Evolutionary conservation across 2,888 invertebrate species (phyloP).

Genomic region (Leptogaster cylindrica): DNA sequence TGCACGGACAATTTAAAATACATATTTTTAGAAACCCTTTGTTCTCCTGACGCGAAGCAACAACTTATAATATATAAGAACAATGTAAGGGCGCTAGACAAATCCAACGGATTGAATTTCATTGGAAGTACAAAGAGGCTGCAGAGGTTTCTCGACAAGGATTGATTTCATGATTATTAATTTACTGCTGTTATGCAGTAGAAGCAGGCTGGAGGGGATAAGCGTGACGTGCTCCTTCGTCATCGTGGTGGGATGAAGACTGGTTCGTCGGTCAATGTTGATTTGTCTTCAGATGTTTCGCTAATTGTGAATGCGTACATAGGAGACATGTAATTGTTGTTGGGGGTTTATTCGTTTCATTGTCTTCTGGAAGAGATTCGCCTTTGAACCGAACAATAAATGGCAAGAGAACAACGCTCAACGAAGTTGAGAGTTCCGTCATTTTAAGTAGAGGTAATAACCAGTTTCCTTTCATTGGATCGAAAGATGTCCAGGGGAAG

Average conservation of each 20-base stretch:
- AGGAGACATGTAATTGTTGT: not conserved
- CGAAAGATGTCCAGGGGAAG: not conserved
- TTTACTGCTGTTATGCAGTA: no score
- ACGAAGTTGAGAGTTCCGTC: conserved; percentile 6
- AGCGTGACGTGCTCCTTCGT: no score
- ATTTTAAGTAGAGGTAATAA: conserved; percentile 9
- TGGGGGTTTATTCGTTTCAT: not conserved
- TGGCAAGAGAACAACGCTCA: conserved; percentile 9
- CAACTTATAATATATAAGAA: no score
- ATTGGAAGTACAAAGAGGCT: not conserved
- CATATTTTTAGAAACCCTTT: not conserved
- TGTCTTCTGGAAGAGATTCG: conserved; percentile 3
- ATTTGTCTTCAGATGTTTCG: no score
- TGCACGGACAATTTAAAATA: not conserved
- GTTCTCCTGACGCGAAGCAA: not conserved
- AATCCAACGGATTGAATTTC: not conserved
- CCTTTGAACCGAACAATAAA: no score
- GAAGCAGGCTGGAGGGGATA: no score
- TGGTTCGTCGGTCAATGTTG: no score
- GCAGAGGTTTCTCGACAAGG: no score
- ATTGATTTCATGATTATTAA: no score
- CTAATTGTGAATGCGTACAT: no score
- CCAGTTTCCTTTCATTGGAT: conserved; percentile 26
- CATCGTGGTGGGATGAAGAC: no score
- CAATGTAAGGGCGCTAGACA: no score